A percentile compares a stretch with the other conserved stretches of the same genome.
Evolutionary conservation across 2,797 vertebrate species (phyloP).

Genomic region (Phalanger gymnotis): DNA sequence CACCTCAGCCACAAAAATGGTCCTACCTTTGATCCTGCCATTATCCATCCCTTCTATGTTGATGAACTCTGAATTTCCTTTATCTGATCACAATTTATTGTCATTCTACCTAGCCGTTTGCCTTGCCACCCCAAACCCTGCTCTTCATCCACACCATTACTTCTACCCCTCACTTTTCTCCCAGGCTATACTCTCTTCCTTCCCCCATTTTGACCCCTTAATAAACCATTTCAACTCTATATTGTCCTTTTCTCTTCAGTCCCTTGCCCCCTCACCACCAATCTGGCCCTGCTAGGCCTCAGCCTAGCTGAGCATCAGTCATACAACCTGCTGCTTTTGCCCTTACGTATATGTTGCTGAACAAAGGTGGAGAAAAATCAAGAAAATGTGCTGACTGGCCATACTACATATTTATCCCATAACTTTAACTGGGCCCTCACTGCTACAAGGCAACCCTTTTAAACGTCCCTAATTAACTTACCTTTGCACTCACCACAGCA

Average conservation of each 20-base stretch:
- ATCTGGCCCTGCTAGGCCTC: neutral
- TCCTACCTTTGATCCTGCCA: neutral
- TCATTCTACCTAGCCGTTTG: neutral
- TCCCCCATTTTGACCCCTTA: neutral
- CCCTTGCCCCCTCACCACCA: neutral
- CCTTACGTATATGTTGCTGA: neutral
- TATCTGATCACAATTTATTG: neutral
- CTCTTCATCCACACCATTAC: neutral
- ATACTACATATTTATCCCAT: neutral
- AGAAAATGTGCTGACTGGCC: neutral
- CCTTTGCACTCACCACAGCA: neutral
- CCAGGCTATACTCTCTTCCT: neutral
- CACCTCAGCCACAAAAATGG: neutral
- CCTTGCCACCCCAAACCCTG: neutral
- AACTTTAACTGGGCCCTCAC: neutral
- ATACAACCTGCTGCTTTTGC: neutral
- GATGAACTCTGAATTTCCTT: neutral
- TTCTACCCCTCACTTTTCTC: neutral
- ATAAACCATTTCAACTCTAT: neutral
- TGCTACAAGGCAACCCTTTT: neutral
- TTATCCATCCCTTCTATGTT: neutral
- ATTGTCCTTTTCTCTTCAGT: neutral
- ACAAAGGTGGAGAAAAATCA: neutral
- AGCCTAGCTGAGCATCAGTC: neutral
- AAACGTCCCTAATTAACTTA: neutral